Evolutionary conservation across 2,113 vertebrate species (phyloP).

Genomic region (Scomber colias): DNA sequence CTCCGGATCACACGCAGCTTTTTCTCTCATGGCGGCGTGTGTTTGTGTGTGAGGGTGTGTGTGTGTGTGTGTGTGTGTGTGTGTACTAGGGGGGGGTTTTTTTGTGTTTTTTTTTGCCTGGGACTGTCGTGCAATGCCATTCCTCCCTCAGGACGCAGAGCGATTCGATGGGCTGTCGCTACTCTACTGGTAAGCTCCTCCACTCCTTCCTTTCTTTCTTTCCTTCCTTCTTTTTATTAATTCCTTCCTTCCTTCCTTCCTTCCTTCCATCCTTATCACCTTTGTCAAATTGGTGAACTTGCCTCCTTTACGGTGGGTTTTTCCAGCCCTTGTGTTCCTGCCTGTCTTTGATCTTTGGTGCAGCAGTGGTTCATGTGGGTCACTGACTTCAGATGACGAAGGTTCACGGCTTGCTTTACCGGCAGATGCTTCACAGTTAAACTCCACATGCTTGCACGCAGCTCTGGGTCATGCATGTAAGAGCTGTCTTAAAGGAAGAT

Average conservation of each 20-base stretch:
- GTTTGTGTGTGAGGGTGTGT: neutral
- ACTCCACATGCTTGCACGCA: constrained; percentile 36
- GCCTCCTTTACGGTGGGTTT: neutral
- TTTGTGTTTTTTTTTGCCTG: constrained; percentile 18
- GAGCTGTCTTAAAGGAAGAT: constrained; percentile 25
- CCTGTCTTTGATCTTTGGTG: neutral
- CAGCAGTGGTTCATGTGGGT: constrained; percentile 17
- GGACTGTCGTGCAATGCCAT: constrained; percentile 79
- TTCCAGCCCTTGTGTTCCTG: neutral
- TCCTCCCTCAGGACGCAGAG: constrained; percentile 86
- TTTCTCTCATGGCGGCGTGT: constrained; percentile 30
- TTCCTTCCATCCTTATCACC: neutral
- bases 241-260: neutral
- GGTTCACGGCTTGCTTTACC: constrained; percentile 29
- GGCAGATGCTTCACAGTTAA: constrained; percentile 47
- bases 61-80: constrained; percentile 29
- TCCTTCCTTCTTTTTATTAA: neutral
- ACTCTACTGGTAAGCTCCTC: constrained; percentile 87
- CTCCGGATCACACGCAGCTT: neutral
- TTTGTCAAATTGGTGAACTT: neutral
- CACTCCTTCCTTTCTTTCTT: neutral
- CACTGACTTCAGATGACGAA: constrained; percentile 20
- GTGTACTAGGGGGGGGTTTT: neutral
- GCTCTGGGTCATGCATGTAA: constrained; percentile 25
- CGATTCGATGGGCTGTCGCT: constrained; percentile 88